Percentiles rank a stretch among this genome's conserved stretches.
Conservation (phyloP, 1,140 invertebrate species). For the Phymorhynchus buccinoides region DNA sequence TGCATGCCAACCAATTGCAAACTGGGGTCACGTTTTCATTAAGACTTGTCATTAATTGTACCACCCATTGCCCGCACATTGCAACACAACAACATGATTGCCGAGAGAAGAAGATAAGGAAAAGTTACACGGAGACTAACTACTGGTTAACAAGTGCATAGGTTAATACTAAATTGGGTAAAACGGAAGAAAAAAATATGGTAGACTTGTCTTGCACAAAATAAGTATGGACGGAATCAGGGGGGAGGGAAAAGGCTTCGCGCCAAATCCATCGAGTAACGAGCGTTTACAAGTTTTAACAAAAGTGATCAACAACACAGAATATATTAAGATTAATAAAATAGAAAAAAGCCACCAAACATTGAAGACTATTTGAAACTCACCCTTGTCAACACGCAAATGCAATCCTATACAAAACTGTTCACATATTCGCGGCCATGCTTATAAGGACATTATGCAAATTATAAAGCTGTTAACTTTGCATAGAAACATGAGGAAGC, state of each 20-base stretch:
- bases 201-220: neutral
- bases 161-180: neutral
- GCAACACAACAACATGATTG: too few species aligned
- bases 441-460: neutral
- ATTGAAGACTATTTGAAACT: neutral
- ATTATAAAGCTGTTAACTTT: neutral
- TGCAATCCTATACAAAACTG: neutral
- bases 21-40: neutral
- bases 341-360: neutral
- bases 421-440: neutral
- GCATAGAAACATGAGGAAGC: neutral
- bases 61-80: neutral
- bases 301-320: neutral
- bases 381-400: neutral
- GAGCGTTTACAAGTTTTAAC: neutral
- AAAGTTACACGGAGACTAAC: neutral
- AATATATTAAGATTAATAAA: neutral
- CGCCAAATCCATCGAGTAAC: neutral
- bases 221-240: neutral
- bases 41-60: neutral
- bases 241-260: neutral
- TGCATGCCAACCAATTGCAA: neutral
- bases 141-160: neutral
- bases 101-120: neutral
- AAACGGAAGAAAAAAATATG: neutral